phyloP scores from a whole-genome alignment of 1,140 invertebrate genomes.

The Oppia nitens region DNA sequence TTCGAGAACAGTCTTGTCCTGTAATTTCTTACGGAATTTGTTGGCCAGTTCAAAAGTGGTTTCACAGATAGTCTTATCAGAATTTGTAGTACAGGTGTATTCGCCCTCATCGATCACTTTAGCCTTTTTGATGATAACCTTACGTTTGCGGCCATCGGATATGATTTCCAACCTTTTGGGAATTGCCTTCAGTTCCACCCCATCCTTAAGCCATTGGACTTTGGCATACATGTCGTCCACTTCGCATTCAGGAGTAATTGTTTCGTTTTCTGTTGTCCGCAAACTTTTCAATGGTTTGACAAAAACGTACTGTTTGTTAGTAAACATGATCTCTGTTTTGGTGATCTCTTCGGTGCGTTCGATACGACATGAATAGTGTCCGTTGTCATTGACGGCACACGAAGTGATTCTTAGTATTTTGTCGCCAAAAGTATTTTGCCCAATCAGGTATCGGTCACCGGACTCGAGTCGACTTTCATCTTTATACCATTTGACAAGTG shows the following conservation, averaged over 20 bases:
- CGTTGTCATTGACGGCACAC: constrained; percentile 64
- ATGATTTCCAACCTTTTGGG: constrained; percentile 38
- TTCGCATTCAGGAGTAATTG: constrained; percentile 78
- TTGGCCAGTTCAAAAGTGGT: constrained; percentile 84
- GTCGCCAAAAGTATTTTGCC: constrained; percentile 77
- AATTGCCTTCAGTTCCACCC: constrained; percentile 82
- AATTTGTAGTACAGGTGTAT: constrained; percentile 76
- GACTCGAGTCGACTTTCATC: constrained; percentile 56
- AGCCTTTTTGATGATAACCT: constrained; percentile 76
- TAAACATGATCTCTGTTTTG: constrained; percentile 52
- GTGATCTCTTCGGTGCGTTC: constrained; percentile 70
- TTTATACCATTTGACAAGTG: constrained; percentile 82
- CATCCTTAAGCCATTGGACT: constrained; percentile 86
- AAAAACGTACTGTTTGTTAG: constrained; percentile 24
- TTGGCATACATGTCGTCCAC: constrained; percentile 87
- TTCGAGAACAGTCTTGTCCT: constrained; percentile 76
- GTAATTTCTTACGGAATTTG: constrained; percentile 88
- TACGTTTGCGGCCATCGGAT: constrained; percentile 36
- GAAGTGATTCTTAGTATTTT: constrained; percentile 72
- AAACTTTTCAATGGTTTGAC: constrained; percentile 8
- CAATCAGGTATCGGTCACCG: constrained; percentile 54
- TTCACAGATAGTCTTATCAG: constrained; percentile 78
- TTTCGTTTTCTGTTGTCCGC: constrained; percentile 82
- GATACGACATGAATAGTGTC: constrained; percentile 69
- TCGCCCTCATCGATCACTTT: constrained; percentile 79